Evolutionary conservation across 2,888 invertebrate species (phyloP).

Genomic region (Tiliacea citrago): DNA sequence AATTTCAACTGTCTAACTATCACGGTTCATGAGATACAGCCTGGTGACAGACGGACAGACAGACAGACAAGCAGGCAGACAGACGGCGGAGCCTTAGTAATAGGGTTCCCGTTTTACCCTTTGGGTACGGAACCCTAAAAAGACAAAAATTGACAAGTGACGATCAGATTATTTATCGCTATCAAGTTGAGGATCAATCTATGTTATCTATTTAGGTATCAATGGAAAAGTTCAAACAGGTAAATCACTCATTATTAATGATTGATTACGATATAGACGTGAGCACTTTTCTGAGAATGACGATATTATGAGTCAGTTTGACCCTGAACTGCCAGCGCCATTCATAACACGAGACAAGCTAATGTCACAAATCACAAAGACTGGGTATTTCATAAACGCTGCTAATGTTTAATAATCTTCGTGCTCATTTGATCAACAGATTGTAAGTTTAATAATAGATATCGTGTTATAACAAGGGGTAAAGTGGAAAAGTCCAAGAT

Average conservation of each 20-base stretch:
- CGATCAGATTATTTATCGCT: not conserved
- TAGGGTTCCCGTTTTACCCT: too few species aligned
- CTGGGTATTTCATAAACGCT: not conserved
- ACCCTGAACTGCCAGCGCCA: conserved; percentile 25
- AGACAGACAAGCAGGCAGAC: too few species aligned
- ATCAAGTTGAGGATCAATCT: not conserved
- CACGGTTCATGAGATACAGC: too few species aligned
- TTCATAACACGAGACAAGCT: not conserved
- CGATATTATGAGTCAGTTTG: not conserved
- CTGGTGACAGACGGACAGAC: too few species aligned
- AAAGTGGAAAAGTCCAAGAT: not conserved
- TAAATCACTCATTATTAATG: conserved; percentile 20
- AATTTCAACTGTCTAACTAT: too few species aligned
- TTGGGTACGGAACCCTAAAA: too few species aligned
- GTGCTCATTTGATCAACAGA: not conserved
- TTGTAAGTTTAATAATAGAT: not conserved
- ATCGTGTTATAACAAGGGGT: not conserved
- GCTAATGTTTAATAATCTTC: not conserved
- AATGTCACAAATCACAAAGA: conserved; percentile 18
- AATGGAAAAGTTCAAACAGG: conserved; percentile 17
- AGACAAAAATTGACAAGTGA: not conserved
- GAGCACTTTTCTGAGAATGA: conserved; percentile 19
- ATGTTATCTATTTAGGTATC: not conserved
- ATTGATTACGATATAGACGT: conserved; percentile 1
- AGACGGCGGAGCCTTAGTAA: too few species aligned